Conservation (phyloP, 2,113 vertebrate species). For the Nycticryphes semicollaris region DNA sequence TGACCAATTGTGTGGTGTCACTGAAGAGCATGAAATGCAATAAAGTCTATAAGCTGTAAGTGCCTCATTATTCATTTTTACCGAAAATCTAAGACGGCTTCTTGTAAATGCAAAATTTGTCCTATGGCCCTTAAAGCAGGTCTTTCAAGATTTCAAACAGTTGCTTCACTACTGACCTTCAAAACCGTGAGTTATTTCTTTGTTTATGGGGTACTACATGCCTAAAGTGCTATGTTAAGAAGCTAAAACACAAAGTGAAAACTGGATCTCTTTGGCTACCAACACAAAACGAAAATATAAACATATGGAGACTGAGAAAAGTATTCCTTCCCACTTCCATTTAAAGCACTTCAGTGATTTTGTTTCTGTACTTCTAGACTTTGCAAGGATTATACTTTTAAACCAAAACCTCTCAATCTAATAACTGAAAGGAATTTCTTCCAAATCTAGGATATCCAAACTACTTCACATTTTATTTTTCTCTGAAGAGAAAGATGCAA, state of each 20-base stretch:
- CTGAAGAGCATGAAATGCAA: background rate
- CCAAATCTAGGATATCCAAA: background rate
- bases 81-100: slow-evolving; percentile 18
- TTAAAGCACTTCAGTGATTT: background rate
- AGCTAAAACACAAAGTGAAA: background rate
- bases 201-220: background rate
- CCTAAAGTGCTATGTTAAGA: background rate
- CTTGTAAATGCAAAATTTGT: slow-evolving; percentile 8
- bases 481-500: background rate
- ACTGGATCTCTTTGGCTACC: background rate
- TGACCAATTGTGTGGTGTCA: background rate
- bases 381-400: background rate
- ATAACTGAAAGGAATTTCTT: background rate
- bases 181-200: background rate
- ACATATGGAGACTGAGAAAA: background rate
- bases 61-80: slow-evolving; percentile 25
- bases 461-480: background rate
- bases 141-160: background rate
- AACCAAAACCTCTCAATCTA: background rate
- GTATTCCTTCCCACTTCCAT: background rate
- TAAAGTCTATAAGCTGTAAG: slow-evolving; percentile 28
- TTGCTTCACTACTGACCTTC: background rate
- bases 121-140: background rate
- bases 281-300: background rate
- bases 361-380: background rate